Conservation (phyloP, 2,888 invertebrate species). For the Dynastes hyllus region DNA sequence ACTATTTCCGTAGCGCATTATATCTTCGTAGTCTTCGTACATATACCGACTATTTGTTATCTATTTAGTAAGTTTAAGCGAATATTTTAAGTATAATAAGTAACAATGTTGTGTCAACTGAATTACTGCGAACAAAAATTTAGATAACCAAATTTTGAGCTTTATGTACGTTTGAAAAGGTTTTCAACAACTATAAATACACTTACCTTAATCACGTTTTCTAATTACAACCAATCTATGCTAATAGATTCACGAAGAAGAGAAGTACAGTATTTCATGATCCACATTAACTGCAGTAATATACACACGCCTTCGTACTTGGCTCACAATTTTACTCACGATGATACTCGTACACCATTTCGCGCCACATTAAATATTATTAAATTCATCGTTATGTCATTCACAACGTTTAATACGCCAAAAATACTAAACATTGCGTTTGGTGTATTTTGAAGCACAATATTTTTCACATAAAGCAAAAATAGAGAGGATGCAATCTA, state of each 20-base stretch:
- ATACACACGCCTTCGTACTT: conserved; percentile 13
- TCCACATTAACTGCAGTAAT: conserved; percentile 4
- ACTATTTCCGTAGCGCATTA: background rate
- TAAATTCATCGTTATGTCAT: conserved; percentile 7
- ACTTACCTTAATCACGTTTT: background rate
- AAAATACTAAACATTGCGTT: background rate
- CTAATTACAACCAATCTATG: background rate
- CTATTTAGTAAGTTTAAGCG: background rate
- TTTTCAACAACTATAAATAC: background rate
- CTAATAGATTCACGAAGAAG: background rate
- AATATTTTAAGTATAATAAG: background rate
- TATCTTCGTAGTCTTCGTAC: background rate
- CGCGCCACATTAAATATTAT: conserved; percentile 6
- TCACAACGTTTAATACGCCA: conserved; percentile 4
- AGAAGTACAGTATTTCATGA: background rate
- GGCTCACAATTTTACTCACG: background rate
- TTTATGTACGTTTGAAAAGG: background rate
- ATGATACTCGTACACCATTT: background rate
- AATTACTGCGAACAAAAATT: background rate
- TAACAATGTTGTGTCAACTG: background rate
- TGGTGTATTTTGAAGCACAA: background rate
- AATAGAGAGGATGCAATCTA: too few relatives aligned
- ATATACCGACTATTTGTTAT: background rate
- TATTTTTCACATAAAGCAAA: too few relatives aligned
- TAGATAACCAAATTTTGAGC: background rate